phyloP scores from a whole-genome alignment of 2,797 vertebrate species.

The Ctenosaura bakeri region DNA sequence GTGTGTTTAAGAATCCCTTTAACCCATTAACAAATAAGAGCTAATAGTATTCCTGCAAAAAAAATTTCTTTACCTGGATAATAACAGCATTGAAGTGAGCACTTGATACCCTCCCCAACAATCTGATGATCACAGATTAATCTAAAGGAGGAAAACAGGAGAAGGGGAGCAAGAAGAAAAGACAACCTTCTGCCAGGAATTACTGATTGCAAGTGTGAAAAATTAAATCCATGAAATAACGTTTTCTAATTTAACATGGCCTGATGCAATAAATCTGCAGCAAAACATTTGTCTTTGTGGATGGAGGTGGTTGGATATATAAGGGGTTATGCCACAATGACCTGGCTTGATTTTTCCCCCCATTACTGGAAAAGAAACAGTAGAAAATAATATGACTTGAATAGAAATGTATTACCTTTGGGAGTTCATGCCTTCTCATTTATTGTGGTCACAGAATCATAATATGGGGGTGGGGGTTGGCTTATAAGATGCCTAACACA shows the following conservation, averaged over 20 bases:
- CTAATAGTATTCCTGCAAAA: slow-evolving; percentile 9
- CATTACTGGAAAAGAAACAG: neutral
- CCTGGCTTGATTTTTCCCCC: neutral
- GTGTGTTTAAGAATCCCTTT: neutral
- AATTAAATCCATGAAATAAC: slow-evolving; percentile 29
- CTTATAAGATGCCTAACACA: neutral
- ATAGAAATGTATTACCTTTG: neutral
- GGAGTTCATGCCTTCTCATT: slow-evolving; percentile 5
- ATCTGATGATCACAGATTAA: neutral
- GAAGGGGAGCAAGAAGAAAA: neutral
- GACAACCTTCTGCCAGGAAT: neutral
- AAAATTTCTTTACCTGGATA: neutral
- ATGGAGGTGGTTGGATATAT: neutral
- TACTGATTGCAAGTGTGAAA: neutral
- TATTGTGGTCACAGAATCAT: neutral
- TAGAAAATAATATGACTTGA: neutral
- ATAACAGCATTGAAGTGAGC: neutral
- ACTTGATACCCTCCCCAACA: neutral
- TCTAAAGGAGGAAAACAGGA: neutral
- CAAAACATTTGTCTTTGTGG: slow-evolving; percentile 1
- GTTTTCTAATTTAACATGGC: slow-evolving; percentile 16
- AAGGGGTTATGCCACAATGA: neutral
- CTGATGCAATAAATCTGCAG: neutral
- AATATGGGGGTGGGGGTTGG: no score
- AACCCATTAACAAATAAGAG: slow-evolving; percentile 26